Percentiles rank a stretch among this genome's conserved stretches.
These are phyloP conservation scores for Apis dorsata DNA, from an alignment of 1,140 invertebrate genomes.

Conservation along the genomic window DNA sequence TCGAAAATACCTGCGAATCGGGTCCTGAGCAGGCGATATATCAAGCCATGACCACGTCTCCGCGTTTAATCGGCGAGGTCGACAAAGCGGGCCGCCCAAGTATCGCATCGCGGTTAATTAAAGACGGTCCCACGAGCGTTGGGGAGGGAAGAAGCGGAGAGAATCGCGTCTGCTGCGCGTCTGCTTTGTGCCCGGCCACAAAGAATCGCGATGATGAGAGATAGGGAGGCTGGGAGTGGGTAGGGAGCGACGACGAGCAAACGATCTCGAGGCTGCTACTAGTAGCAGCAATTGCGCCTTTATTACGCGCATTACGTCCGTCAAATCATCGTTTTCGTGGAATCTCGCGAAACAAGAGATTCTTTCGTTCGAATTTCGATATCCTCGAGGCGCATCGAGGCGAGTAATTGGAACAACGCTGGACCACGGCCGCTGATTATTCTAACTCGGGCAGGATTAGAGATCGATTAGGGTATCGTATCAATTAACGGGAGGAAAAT, in stretches of 20 bases:
- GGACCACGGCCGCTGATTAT: no score
- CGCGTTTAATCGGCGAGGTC: constrained; percentile 34
- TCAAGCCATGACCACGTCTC: not conserved
- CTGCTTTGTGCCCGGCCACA: constrained; percentile 43
- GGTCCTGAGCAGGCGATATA: not conserved
- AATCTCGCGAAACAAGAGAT: no score
- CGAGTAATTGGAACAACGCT: no score
- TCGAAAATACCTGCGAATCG: no score
- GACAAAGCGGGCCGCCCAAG: not conserved
- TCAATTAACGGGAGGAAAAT: constrained; percentile 21
- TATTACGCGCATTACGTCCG: constrained; percentile 34
- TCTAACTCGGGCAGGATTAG: not conserved
- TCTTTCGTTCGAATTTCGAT: no score
- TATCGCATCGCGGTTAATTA: constrained; percentile 34
- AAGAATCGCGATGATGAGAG: constrained; percentile 42
- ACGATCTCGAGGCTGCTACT: constrained; percentile 42
- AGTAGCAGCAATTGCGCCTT: constrained; percentile 42
- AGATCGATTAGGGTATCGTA: not conserved
- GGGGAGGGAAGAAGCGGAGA: not conserved
- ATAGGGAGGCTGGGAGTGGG: constrained; percentile 30
- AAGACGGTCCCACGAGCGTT: not conserved
- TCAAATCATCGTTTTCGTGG: constrained; percentile 37
- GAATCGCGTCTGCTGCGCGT: constrained; percentile 53
- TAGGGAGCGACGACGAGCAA: constrained; percentile 7
- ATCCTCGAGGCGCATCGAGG: not conserved